Percentiles rank a stretch among this genome's conserved stretches.
Evolutionary conservation across 1,140 invertebrate genomes (phyloP).

Genomic region (Hylaeus anthracinus): DNA sequence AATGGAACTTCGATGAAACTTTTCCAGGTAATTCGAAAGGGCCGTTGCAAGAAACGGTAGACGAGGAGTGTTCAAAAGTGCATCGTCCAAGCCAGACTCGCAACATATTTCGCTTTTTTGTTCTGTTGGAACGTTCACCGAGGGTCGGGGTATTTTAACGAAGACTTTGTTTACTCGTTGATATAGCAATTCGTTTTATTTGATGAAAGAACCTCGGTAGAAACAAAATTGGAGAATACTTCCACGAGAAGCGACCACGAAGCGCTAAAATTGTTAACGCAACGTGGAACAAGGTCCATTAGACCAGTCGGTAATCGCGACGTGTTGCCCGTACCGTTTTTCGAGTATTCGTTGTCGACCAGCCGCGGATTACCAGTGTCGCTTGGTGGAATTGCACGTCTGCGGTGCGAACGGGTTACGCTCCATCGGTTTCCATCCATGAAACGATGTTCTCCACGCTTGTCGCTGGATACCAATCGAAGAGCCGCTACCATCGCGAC

Average conservation of each 20-base stretch:
- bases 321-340: background rate
- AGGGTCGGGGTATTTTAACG: background rate
- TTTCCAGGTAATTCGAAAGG: constrained; percentile 29
- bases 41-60: background rate
- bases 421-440: background rate
- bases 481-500: too few species aligned
- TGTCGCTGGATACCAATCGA: too few species aligned
- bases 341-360: background rate
- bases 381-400: background rate
- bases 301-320: background rate
- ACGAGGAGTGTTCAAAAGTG: background rate
- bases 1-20: constrained; percentile 49
- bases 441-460: background rate
- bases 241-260: too few species aligned
- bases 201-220: too few species aligned
- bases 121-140: background rate
- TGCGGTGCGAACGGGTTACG: background rate
- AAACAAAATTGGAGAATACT: too few species aligned
- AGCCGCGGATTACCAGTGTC: background rate
- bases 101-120: background rate
- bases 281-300: background rate
- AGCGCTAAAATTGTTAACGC: too few species aligned
- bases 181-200: too few species aligned
- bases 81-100: background rate
- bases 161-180: background rate